These are phyloP conservation scores for Pituophis catenifer DNA, from an alignment of 2,113 vertebrate species.

Conservation along the genomic window DNA sequence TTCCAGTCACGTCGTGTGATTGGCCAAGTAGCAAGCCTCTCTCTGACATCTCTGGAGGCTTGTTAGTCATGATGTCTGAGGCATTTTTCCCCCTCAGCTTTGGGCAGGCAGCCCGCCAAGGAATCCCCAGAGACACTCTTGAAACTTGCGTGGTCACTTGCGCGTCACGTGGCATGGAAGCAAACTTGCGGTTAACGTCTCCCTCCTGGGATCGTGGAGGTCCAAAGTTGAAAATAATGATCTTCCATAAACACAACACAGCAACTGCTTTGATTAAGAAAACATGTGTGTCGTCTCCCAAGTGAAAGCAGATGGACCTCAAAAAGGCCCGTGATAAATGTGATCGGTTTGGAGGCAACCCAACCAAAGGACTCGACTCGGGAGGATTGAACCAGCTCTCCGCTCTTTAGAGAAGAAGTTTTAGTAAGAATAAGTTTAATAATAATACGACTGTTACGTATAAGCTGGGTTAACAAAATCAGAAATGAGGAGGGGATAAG, in stretches of 20 bases:
- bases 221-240: constrained; percentile 66
- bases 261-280: constrained; percentile 32
- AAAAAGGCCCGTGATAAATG: background rate
- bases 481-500: too few species aligned
- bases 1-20: accelerated
- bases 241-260: constrained; percentile 49
- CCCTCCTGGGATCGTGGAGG: constrained; percentile 67
- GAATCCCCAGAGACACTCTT: constrained; percentile 51
- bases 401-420: background rate
- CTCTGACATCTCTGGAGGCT: constrained; percentile 37
- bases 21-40: constrained; percentile 1
- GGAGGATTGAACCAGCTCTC: accelerated
- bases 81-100: background rate
- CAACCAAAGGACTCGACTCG: background rate
- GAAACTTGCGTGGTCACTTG: constrained; percentile 50
- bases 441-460: too few species aligned
- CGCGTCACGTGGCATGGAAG: constrained; percentile 47
- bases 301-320: constrained; percentile 27
- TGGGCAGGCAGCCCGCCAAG: constrained; percentile 59
- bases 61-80: constrained; percentile 53
- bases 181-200: constrained; percentile 65
- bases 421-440: background rate
- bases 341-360: background rate
- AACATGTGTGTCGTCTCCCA: constrained; percentile 30
- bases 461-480: too few species aligned